These are phyloP conservation scores for Automeris io DNA, from an alignment of 2,888 invertebrate species.

Conservation along the genomic window DNA sequence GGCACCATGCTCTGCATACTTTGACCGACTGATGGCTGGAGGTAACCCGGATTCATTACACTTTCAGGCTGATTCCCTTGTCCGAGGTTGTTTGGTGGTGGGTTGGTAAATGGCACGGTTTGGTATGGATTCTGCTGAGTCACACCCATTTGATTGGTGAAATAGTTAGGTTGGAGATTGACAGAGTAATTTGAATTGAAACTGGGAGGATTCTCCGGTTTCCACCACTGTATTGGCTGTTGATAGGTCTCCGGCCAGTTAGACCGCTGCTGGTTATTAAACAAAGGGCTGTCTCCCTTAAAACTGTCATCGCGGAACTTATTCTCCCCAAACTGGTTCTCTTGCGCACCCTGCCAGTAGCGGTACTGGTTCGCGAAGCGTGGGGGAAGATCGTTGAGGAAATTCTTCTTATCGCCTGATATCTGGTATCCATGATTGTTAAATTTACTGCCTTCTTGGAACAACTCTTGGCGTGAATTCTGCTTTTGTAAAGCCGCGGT, in stretches of 20 bases:
- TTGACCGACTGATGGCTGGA: conserved; percentile 47
- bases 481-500: conserved; percentile 68
- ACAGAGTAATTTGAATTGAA: conserved; percentile 37
- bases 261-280: conserved; percentile 26
- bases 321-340: conserved; percentile 52
- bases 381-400: conserved; percentile 63
- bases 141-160: conserved; percentile 32
- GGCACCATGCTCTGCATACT: conserved; percentile 47
- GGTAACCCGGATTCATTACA: conserved; percentile 28
- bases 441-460: conserved; percentile 56
- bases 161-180: conserved; percentile 45
- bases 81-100: conserved; percentile 25
- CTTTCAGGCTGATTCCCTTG: conserved; percentile 34
- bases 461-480: conserved; percentile 53
- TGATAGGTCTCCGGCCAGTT: conserved; percentile 41
- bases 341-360: conserved; percentile 60
- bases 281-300: conserved; percentile 26
- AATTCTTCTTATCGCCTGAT: conserved; percentile 64
- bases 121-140: conserved; percentile 42
- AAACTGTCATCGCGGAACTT: conserved; percentile 57
- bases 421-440: conserved; percentile 50
- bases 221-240: conserved; percentile 52
- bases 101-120: conserved; percentile 29
- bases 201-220: conserved; percentile 40
- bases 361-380: conserved; percentile 67